Evolutionary conservation across 2,113 vertebrate species (phyloP), one percentile per base, ranked within the genome.

Genomic region (Hepsetus odoe): DNA sequence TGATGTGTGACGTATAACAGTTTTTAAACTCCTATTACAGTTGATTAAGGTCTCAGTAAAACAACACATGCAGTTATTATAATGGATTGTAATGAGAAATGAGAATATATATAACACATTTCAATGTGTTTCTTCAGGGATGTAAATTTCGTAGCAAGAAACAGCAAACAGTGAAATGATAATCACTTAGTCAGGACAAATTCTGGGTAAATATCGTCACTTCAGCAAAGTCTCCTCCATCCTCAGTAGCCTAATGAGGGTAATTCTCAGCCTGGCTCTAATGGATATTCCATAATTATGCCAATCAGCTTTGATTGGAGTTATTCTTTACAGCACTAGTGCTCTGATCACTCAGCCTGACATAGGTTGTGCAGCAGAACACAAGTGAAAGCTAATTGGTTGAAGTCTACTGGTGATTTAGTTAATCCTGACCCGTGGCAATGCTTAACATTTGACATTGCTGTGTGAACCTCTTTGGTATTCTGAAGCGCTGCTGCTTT

Each of bases 271-370:
- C 46, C 1, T 51, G 70, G 72, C 56, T 53, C 56, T 80, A 81
- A 88, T 82, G 53, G 69, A 69, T 85, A 74, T 85, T 79, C 55
- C 55, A 72, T 69, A 85, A 89, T 88, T 85, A 78, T 82, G 74
- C 69, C 67, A 86, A 84, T 90, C 69, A 87, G 77, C 69, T 80
- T 70, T 85, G 85, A 90, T 83, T 90, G 80, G 62, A n/a, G 33
- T 65, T 65, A 0, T 62, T 80, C 81, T 88, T 72, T 88, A 67
- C 28, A 84, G 76, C 24, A 38, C 49, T 72, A 69, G 49, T 77
- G 64, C 5, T 42, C 8, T 62, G n/a, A 72, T 49, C 44, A 62
- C 22, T 42, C 38, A 2, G 32, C 24, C 33, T 78, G 20, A 26
- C 59, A 16, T 22, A 78, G 70, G 46, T 76, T 46, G 81, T 79